These are phyloP conservation scores for Pipistrellus kuhlii DNA, from an alignment of 2,797 vertebrate genomes.

Conservation along the genomic window DNA sequence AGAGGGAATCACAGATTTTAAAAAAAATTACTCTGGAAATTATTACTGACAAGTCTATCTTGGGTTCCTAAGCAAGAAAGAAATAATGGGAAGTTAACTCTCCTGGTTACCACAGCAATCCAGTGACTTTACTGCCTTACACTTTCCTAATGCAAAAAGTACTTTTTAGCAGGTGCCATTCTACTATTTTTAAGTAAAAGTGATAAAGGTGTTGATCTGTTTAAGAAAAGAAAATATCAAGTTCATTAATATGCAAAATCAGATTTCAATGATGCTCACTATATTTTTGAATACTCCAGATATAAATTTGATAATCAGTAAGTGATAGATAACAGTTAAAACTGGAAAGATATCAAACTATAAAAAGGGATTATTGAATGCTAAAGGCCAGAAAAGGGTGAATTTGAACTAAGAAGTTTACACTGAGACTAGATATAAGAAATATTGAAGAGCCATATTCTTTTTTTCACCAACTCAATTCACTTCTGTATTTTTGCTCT, in stretches of 20 bases:
- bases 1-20: slow-evolving; percentile 81
- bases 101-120: background rate
- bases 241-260: background rate
- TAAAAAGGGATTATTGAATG: background rate
- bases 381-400: background rate
- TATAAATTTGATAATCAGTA: background rate
- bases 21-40: slow-evolving; percentile 86
- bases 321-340: background rate
- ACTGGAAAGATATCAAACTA: background rate
- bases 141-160: background rate
- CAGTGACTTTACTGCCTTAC: background rate
- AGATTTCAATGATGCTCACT: background rate
- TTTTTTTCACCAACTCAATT: slow-evolving; percentile 30
- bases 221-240: slow-evolving; percentile 22
- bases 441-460: background rate
- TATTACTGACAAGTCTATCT: slow-evolving; percentile 81
- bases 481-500: background rate
- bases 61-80: slow-evolving; percentile 72
- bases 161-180: background rate
- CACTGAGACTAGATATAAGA: background rate
- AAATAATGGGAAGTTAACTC: slow-evolving; percentile 37
- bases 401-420: background rate
- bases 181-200: slow-evolving; percentile 7
- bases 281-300: background rate
- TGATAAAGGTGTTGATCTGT: background rate